These are phyloP conservation scores for Hyles vespertilio DNA, from an alignment of 1,140 invertebrate species.

Conservation along the genomic window DNA sequence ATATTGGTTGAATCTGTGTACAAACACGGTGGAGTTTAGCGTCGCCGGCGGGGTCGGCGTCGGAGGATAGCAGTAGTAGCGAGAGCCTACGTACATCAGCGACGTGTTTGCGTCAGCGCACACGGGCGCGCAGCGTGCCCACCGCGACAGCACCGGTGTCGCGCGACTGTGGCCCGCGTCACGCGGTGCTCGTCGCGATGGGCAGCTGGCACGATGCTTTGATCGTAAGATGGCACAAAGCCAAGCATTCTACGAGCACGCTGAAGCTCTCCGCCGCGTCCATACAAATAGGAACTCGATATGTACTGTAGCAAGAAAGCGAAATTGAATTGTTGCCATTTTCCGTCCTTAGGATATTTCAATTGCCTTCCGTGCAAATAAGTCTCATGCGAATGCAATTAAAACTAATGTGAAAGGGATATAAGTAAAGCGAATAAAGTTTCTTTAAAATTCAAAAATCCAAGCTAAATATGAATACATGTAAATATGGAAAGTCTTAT, in stretches of 20 bases:
- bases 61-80: no score
- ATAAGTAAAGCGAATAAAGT: conserved; percentile 31
- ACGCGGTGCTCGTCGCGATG: no score
- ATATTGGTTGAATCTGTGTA: conserved; percentile 76
- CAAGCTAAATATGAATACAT: conserved; percentile 4
- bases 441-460: conserved; percentile 9
- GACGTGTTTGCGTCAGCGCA: no score
- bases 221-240: conserved; percentile 48
- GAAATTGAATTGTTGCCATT: conserved; percentile 72
- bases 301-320: conserved; percentile 65
- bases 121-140: no score
- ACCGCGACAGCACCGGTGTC: no score
- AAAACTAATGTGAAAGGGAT: conserved; percentile 56
- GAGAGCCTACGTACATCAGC: no score
- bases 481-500: not conserved
- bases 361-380: conserved; percentile 56
- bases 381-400: conserved; percentile 65
- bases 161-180: no score
- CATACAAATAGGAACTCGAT: conserved; percentile 51
- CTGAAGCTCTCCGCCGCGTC: conserved; percentile 42
- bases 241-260: conserved; percentile 53
- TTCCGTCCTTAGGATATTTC: conserved; percentile 56
- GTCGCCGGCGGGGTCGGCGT: no score
- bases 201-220: conserved; percentile 27
- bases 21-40: conserved; percentile 25